Base-by-base conservation (phyloP, 2,797 vertebrate genomes). In the Spea hammondii region DNA sequence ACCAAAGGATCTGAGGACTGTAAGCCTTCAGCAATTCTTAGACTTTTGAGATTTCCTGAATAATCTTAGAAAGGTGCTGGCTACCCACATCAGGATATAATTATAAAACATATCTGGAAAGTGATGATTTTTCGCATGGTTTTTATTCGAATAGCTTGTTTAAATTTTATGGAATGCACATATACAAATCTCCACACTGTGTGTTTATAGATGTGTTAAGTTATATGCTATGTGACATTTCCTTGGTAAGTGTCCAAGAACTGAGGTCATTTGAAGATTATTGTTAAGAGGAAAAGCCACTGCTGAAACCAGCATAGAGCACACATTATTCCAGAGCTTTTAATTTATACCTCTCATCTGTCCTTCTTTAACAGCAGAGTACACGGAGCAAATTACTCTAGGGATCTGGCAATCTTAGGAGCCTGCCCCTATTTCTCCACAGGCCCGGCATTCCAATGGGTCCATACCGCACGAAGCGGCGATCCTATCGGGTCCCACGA, bases 121-220 rank as follows among this genome's bases (percentile, higher is more conserved):
- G 79, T 68, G 65, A 81, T 72, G 62, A 62, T 71, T 81, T 81
- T 80, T 80, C 73, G 62, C 32, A 74, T 77, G 75, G 53, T 69
- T 77, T 81, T 77, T 82, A 73, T 82, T 82, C 73, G 70, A 77
- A 68, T 60, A 73, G 70, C 74, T 76, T 80, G 79, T 76, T 81
- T 68, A 70, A 69, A 71, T 82, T 82, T 72, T 46, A 51, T 82
- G 74, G 74, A 82, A 82, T 82, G 70, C 62, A 66, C 68, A 49
- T 77, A 77, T 73, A 72, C 75, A 82, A 77, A 69, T 66, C 75
- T 64, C 47, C 75, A 77, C 79, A 70, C 70, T 73, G 79, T 82
- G 64, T 77, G 45, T 54, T 77, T 82, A 77, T 65, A 73, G 48
- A 77, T 69, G 75, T 82, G 79, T 82, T 69, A 68, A 77, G 74